Evolutionary conservation across 2,888 invertebrate genomes (phyloP).

Genomic region (Campoplex nolae): DNA sequence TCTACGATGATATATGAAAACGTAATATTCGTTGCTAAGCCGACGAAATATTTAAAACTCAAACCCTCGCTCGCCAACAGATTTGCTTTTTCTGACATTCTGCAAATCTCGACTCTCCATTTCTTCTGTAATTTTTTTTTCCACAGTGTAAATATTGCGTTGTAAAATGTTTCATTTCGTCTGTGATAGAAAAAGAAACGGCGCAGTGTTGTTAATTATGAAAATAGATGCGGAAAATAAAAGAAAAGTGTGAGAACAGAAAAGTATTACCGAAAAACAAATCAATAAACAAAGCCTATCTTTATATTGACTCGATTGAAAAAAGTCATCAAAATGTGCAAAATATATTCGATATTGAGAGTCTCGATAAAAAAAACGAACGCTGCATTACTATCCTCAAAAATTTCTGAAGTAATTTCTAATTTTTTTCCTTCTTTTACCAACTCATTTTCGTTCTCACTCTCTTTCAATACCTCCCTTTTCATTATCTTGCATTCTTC

Average conservation of each 20-base stretch:
- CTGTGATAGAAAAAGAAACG: not conserved
- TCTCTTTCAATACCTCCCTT: not conserved
- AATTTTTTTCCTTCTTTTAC: not conserved
- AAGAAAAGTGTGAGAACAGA: not conserved
- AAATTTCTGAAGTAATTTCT: not conserved
- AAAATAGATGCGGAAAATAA: not conserved
- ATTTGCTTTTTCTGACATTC: slow-evolving; percentile 43
- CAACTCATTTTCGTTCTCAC: not conserved
- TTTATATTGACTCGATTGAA: too few species aligned
- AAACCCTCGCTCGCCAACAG: not conserved
- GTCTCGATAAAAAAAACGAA: not conserved
- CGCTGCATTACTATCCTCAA: not conserved
- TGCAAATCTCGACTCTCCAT: not conserved
- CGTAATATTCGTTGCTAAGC: slow-evolving; percentile 30
- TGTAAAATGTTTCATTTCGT: not conserved
- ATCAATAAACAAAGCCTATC: not conserved
- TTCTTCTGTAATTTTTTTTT: slow-evolving; percentile 5
- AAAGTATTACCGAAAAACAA: not conserved
- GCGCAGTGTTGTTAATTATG: not conserved
- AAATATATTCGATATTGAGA: not conserved
- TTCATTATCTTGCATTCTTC: too few species aligned
- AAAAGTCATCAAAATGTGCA: not conserved
- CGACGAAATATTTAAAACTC: slow-evolving; percentile 56
- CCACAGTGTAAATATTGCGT: not conserved
- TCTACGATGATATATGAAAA: slow-evolving; percentile 50